A percentile compares a stretch with the other conserved stretches of the same genome.
These are phyloP conservation scores for Eurytoma adleriae DNA, from an alignment of 2,888 invertebrate species.

Conservation along the genomic window DNA sequence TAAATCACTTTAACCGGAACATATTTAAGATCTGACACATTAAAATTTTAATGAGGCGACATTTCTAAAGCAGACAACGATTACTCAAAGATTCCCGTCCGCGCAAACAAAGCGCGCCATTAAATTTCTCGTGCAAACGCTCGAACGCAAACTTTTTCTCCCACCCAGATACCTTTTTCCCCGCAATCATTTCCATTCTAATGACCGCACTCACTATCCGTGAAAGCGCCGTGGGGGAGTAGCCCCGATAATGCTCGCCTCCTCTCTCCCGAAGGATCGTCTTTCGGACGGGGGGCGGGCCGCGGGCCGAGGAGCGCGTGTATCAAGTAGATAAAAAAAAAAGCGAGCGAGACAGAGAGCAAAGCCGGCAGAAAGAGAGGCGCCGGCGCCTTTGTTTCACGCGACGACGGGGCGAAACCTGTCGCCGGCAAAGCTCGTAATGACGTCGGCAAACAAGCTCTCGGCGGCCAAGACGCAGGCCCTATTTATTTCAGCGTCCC, in stretches of 20 bases:
- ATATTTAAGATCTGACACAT: no score
- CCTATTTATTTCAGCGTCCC: slow-evolving; percentile 58
- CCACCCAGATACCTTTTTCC: slow-evolving; percentile 2
- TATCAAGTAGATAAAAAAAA: slow-evolving; percentile 44
- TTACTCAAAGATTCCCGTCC: background rate
- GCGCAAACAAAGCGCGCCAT: background rate
- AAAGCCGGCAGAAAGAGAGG: no score
- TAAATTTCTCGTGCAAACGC: background rate
- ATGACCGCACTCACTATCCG: slow-evolving; percentile 20
- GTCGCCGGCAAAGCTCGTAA: slow-evolving; percentile 58
- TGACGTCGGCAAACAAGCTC: slow-evolving; percentile 61
- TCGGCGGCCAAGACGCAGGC: slow-evolving; percentile 46
- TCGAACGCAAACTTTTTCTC: background rate
- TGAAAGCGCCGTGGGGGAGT: background rate
- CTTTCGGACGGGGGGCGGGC: background rate
- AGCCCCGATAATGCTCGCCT: background rate
- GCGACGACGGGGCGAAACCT: slow-evolving; percentile 38
- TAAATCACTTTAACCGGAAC: no score
- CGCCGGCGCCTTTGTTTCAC: slow-evolving; percentile 49
- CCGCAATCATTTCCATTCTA: slow-evolving; percentile 37
- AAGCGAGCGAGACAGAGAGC: background rate
- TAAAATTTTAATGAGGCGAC: no score
- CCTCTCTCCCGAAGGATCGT: slow-evolving; percentile 25
- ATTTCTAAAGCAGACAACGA: background rate
- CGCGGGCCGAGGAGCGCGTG: background rate